Evolutionary conservation across 2,797 vertebrate species (phyloP), one percentile per base, ranked within the genome.

Genomic region (Peromyscus eremicus): DNA sequence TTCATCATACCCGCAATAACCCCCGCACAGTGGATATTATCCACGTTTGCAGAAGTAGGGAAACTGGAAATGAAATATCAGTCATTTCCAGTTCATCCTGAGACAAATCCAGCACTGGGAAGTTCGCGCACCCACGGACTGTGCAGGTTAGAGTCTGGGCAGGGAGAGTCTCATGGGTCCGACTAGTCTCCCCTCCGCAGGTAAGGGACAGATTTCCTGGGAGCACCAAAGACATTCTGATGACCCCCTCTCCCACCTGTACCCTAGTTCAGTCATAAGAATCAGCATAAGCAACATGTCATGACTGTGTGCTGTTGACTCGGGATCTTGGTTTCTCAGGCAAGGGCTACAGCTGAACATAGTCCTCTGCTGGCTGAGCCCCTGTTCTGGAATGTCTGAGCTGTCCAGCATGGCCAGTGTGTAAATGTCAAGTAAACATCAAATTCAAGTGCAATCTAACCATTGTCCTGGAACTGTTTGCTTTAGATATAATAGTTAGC

Each of bases 371-470:
- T 95, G 96, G 95, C 92, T 0, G 27, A 94, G 94, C 76, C 94
- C 16, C 82, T 87, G 92, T 76, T 93, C 93, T 92, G 98, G 97
- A 97, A 97, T 94, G 97, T 92, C 71, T 92, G 96, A 95, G 94
- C 94, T 96, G 95, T 76, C 96, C 91, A 94, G 95, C 95, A 94
- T 7, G 60, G 86, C 89, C 91, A 71, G 64, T 88, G 95, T 79
- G 94, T 96, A 96, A 98, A 96, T 97, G 97, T 98, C 97, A 97
- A 98, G 97, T 97, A 98, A 97, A 97, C 97, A 98, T 70, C 76
- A 94, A 95, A 97, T 91, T 96, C 94, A 97, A 97, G 95, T 94
- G 96, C 94, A 95, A 52, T 95, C 95, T 96, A 83, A 94, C 95
- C 79, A 97, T 97, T 97, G 93, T 97, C 87, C 92, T 85, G 70